Evolutionary conservation across 2,797 vertebrate genomes (phyloP).

Genomic region (Craterocephalus amniculus): DNA sequence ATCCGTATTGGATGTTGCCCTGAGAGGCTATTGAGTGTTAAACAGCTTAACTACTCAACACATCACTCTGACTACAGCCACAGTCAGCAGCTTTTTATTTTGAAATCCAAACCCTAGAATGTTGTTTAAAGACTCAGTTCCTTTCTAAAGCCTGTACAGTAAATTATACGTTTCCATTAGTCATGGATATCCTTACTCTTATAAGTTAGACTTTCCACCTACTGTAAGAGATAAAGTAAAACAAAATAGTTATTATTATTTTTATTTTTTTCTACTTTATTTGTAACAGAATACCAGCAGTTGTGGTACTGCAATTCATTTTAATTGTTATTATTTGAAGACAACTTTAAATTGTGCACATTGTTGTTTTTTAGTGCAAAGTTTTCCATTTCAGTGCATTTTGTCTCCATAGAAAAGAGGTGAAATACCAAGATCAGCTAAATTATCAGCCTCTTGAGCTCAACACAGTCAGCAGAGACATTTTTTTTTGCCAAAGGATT

Average conservation of each 20-base stretch:
- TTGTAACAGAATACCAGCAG: too few relatives aligned
- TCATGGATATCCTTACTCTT: not conserved
- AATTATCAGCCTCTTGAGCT: not conserved
- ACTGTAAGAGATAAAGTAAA: too few relatives aligned
- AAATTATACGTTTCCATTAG: not conserved
- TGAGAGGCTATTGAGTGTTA: not conserved
- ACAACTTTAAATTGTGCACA: not conserved
- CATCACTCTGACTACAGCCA: not conserved
- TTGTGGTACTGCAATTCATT: too few relatives aligned
- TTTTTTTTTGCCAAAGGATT: not conserved
- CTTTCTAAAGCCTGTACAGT: not conserved
- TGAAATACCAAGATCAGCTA: not conserved
- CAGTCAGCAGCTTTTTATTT: not conserved
- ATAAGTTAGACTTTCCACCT: not conserved
- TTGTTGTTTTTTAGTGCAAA: not conserved
- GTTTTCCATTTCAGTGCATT: not conserved
- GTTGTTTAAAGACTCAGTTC: not conserved
- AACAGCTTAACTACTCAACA: not conserved
- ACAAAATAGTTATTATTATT: too few relatives aligned
- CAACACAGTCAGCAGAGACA: not conserved
- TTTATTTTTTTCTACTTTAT: too few relatives aligned
- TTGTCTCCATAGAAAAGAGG: not conserved
- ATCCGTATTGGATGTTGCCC: not conserved
- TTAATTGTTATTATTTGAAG: too few relatives aligned
- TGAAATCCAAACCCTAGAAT: constrained; percentile 1